These are phyloP conservation scores for Gasterosteus aculeatus DNA, from an alignment of 2,113 vertebrate genomes.

Conservation along the genomic window DNA sequence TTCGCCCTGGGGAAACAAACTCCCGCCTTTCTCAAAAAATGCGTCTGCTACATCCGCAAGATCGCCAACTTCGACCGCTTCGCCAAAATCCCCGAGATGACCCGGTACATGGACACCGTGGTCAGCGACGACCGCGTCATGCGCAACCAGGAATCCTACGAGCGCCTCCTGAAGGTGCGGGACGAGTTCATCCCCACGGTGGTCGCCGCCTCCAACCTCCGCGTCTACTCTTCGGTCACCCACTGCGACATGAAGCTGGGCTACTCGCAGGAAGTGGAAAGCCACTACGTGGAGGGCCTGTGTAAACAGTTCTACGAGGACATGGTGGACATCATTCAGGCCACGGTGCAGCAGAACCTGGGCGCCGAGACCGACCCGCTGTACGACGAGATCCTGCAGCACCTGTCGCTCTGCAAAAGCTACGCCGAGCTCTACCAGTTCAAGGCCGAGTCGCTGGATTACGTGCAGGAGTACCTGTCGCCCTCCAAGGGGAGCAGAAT, in stretches of 20 bases:
- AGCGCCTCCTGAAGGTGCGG: constrained; percentile 93
- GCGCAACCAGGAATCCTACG: constrained; percentile 93
- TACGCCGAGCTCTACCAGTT: constrained; percentile 92
- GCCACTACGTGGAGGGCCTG: constrained; percentile 96
- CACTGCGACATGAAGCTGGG: constrained; percentile 99
- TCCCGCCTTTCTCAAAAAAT: constrained; percentile 96
- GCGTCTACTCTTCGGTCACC: constrained; percentile 96
- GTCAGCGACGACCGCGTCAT: constrained; percentile 84
- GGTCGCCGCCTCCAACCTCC: constrained; percentile 93
- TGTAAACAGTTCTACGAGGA: constrained; percentile 99
- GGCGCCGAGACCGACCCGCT: constrained; percentile 92
- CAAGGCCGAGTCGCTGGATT: constrained; percentile 89
- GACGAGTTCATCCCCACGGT: constrained; percentile 98
- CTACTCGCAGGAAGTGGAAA: constrained; percentile 97
- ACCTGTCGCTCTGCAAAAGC: constrained; percentile 93
- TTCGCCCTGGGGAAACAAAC: constrained; percentile 98
- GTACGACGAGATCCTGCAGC: constrained; percentile 95
- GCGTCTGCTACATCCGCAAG: constrained; percentile 98
- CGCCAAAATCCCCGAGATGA: constrained; percentile 94
- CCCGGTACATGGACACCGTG: constrained; percentile 93
- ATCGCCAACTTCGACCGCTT: constrained; percentile 97
- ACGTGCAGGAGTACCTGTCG: constrained; percentile 91
- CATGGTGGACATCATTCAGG: constrained; percentile 99
- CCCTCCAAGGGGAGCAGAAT: constrained; percentile 88
- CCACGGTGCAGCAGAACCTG: constrained; percentile 97